Base-by-base conservation (phyloP, 2,113 vertebrate species). In the Salminus brasiliensis region DNA sequence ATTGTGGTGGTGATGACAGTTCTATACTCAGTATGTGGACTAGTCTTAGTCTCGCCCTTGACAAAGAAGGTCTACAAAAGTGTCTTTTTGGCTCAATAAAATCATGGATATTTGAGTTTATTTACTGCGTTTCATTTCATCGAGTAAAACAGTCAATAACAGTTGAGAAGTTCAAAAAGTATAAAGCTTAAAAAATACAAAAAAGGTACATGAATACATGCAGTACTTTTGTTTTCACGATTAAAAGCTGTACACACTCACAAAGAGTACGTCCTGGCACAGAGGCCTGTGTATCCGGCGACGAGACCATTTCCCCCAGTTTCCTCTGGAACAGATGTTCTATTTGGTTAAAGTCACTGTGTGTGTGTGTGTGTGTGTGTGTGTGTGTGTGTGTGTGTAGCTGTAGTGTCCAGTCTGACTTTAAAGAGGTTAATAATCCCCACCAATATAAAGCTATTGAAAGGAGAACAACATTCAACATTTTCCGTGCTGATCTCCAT, bases 91-190 rank as follows among this genome's bases (percentile, higher is more conserved):
- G n/a, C 5, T 15, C 5, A 47, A 18, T 3, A 47, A 5, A 16
- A 18, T 5, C 3, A 5, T 2, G 13, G 1, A 84, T 84, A 34
- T 85, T 89, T 47, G 92, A 30, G 1, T 55, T 39, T 57, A 29
- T 16, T 23, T 45, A 32, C 15, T 34, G 11, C 32, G 57, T 27
- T 18, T 18, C 16, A 21, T 45, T 25, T 36, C 1, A 36, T 23
- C n/a, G 21, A 39, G 18, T n/a, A 39, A 66, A 39, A n/a, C 21
- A n/a, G 36, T 36, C 62, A 21, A 11, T 12, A 39, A n/a, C 29
- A 34, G 12, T 47, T 29, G 2, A 10, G 16, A 75, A 36, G 16
- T 34, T 25, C 41, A 25, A 49, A 30, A 16, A 75, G 9, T 18
- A 52, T 39, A 52, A 76, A 66, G n/a, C 1, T 5, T 25, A 5